Conservation (phyloP, 1,140 invertebrate species). For the Lepidotrigona ventralis region DNA sequence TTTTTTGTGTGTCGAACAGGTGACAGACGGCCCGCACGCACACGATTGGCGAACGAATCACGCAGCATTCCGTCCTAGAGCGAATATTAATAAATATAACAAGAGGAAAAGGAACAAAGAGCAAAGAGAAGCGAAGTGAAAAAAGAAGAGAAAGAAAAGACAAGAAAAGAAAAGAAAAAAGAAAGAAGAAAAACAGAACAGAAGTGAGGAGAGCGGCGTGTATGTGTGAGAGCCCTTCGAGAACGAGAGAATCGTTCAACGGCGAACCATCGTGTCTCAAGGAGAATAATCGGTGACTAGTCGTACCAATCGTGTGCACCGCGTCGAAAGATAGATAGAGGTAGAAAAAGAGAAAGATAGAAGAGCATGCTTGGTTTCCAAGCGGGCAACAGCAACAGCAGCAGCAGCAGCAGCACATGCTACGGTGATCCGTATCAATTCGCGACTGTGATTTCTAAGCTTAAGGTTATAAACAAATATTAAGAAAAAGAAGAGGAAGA, state of each 20-base stretch:
- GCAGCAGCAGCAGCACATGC: constrained; percentile 40
- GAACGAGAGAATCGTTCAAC: neutral
- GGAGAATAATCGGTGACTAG: constrained; percentile 30
- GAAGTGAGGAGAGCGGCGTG: neutral
- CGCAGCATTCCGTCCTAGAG: constrained; percentile 47
- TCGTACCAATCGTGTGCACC: constrained; percentile 37
- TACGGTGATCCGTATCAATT: constrained; percentile 63
- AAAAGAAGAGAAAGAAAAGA: neutral
- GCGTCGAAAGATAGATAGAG: neutral
- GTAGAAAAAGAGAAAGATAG: neutral
- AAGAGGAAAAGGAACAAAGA: neutral
- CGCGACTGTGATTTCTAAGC: constrained; percentile 72
- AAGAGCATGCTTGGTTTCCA: constrained; percentile 12
- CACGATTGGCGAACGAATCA: constrained; percentile 1
- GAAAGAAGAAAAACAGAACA: neutral
- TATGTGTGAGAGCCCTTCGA: neutral
- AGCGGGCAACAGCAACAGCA: constrained; percentile 29
- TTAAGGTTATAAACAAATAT: constrained; percentile 63
- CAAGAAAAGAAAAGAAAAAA: neutral
- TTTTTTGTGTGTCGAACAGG: constrained; percentile 24
- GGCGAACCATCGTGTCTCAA: neutral
- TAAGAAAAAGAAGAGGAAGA: neutral
- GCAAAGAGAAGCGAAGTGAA: neutral
- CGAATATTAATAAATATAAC: constrained; percentile 13
- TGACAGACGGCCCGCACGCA: neutral